Evolutionary conservation across 2,888 invertebrate species (phyloP).

Genomic region (Ditula angustiorana): DNA sequence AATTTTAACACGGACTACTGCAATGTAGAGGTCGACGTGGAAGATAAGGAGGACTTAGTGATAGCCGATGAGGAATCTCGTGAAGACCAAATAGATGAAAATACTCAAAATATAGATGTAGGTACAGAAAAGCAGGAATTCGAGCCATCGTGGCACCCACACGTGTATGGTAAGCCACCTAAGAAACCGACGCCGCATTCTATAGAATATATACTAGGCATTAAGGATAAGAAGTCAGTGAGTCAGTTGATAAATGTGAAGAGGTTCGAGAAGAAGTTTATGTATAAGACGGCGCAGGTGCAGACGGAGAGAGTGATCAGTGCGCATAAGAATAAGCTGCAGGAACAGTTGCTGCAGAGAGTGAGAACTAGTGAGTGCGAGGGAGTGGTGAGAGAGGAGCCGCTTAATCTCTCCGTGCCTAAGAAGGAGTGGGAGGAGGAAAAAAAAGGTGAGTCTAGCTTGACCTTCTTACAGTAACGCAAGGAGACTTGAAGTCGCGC

Average conservation of each 20-base stretch:
- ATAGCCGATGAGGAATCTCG: constrained; percentile 35
- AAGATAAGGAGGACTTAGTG: constrained; percentile 43
- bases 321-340: constrained; percentile 74
- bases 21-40: constrained; percentile 46
- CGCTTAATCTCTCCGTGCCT: constrained; percentile 86
- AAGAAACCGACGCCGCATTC: constrained; percentile 94
- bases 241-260: constrained; percentile 73
- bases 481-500: no score
- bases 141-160: constrained; percentile 92
- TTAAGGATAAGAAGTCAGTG: constrained; percentile 61
- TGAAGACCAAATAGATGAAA: constrained; percentile 42
- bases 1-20: constrained; percentile 46
- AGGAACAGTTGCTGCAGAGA: constrained; percentile 75
- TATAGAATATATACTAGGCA: constrained; percentile 94
- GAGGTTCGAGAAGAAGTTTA: constrained; percentile 60
- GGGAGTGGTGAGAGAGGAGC: constrained; percentile 76
- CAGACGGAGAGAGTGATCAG: constrained; percentile 68
- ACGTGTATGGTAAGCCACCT: constrained; percentile 94
- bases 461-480: no score
- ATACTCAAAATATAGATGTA: constrained; percentile 47
- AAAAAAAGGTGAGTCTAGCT: constrained; percentile 74
- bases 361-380: constrained; percentile 74
- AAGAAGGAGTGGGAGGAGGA: constrained; percentile 78
- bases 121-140: constrained; percentile 51
- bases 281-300: constrained; percentile 70